These are phyloP conservation scores for Pogona vitticeps DNA, from an alignment of 2,113 vertebrate species.

Conservation along the genomic window DNA sequence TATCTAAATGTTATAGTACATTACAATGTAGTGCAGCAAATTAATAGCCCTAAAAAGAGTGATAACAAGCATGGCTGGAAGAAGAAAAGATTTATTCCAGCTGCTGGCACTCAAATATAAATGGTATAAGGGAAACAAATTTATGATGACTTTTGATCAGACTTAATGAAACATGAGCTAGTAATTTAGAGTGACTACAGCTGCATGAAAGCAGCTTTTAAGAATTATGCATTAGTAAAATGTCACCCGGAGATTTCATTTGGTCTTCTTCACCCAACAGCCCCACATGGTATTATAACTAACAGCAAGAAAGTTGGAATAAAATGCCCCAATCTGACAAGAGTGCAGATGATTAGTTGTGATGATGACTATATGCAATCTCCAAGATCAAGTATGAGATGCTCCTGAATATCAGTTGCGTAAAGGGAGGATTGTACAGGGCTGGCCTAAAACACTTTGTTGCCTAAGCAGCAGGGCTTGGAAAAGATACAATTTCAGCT, in stretches of 20 bases:
- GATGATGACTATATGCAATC: not conserved
- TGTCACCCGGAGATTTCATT: constrained; percentile 1
- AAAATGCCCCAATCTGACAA: not conserved
- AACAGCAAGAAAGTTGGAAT: not conserved
- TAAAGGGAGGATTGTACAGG: not conserved
- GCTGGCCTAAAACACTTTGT: not conserved
- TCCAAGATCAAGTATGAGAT: not conserved
- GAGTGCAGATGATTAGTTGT: not conserved
- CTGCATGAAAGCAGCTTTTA: not conserved
- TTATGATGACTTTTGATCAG: constrained; percentile 9
- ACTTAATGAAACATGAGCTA: constrained; percentile 42
- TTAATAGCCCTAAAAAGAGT: constrained; percentile 56
- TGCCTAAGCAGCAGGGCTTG: not conserved
- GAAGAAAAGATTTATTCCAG: constrained; percentile 20
- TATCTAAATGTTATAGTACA: constrained; percentile 59
- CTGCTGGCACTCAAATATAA: constrained; percentile 51
- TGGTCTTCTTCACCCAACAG: not conserved
- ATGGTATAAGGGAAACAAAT: constrained; percentile 47
- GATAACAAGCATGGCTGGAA: constrained; percentile 46
- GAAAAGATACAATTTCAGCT: too few species aligned
- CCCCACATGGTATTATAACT: not conserved
- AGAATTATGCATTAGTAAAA: constrained; percentile 37
- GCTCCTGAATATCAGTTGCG: not conserved
- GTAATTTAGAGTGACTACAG: constrained; percentile 29
- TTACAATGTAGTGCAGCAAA: constrained; percentile 57